Conservation (phyloP, 2,113 vertebrate species). For the Pelmatolapia mariae region DNA sequence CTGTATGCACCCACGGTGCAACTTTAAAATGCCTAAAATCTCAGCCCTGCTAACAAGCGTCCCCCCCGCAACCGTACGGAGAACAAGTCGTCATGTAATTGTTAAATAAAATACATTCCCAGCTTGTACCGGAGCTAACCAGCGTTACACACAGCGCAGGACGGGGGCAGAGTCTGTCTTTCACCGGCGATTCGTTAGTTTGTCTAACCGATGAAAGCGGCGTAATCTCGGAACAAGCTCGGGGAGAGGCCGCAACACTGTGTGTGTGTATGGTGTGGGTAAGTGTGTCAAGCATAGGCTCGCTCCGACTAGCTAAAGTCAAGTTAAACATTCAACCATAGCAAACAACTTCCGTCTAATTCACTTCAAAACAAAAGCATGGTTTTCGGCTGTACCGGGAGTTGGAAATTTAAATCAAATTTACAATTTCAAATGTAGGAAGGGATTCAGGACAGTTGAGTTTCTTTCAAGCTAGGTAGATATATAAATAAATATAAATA, state of each 20-base stretch:
- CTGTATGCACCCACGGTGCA: not conserved
- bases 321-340: rapidly evolving
- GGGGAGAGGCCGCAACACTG: not conserved
- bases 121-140: not conserved
- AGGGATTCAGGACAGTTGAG: not conserved
- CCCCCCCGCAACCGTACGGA: not conserved
- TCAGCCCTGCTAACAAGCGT: not conserved
- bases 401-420: not conserved
- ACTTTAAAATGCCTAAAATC: not conserved
- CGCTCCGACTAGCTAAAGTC: not conserved
- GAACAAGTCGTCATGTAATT: not conserved
- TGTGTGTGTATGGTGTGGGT: not conserved
- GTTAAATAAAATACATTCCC: not conserved
- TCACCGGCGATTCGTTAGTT: not conserved
- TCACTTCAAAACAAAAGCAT: slow-evolving; percentile 4
- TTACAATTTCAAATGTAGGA: not conserved
- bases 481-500: not conserved
- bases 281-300: not conserved
- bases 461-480: not conserved
- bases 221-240: not conserved
- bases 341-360: not conserved
- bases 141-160: not conserved
- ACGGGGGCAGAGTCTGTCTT: not conserved
- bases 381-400: not conserved
- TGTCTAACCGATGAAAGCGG: not conserved